Evolutionary conservation across 2,113 vertebrate genomes (phyloP), one percentile per base, ranked within the genome.

Genomic region (Ameiurus melas): DNA sequence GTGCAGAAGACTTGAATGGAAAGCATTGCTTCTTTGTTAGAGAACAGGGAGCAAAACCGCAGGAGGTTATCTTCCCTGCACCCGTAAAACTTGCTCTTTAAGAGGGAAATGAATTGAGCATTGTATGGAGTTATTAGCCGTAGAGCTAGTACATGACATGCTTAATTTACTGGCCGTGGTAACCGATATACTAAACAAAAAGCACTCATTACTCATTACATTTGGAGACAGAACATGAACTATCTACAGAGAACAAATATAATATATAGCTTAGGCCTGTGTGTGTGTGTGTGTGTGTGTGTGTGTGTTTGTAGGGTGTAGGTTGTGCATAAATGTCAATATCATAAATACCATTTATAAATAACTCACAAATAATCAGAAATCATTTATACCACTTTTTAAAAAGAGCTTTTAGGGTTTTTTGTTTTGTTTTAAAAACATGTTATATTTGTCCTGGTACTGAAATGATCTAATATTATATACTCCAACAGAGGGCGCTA

Each of bases 1-100:
- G 93, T 75, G 94, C 22, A 62, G 90, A 79, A 66, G 62, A 55
- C 81, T 86, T 90, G 90, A 91, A 89, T 83, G 60, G 83, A 79
- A 62, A 64, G 86, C 90, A 86, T n/a, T 85, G 83, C 43, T 85
- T 78, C 84, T 88, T 91, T 82, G 88, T 88, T 66, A 13, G 84
- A 68, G 66, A 9, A 20, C 55, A 68, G 87, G 71, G 55, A 33
- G 85, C 86, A 89, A 89, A 91, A 90, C 89, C 73, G 43, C 73
- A 71, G 82, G 89, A 85, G 60, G 83, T 86, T 92, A 89, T 93
- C 79, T 89, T 86, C n/a, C 43, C 51, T 14, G 62, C 80, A 33
- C 86, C 86, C 62, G 84, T 90, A 79, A 81, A 92, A 87, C 86
- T 73, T 87, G 89, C 86, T 86, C 89, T 39, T 81, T 68, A 88